Base-by-base conservation (phyloP, 1,140 invertebrate genomes). In the Archivesica marissinica region DNA sequence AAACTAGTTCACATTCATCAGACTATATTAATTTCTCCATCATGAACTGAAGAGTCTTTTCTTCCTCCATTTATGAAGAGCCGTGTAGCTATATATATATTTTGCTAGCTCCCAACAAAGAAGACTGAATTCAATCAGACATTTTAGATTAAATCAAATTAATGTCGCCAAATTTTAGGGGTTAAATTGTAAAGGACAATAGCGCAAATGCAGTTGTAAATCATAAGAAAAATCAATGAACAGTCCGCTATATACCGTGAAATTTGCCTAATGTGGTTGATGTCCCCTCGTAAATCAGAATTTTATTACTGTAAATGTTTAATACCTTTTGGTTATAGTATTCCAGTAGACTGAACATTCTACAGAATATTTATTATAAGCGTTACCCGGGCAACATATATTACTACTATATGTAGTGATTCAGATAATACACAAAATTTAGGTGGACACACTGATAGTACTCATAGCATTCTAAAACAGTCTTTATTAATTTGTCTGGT, bases 281-380 rank as follows among this genome's bases (percentile, higher is more conserved):
- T 25, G 68, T 72, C 3, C 2, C 9, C 15, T 50, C 15, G 30
- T 44, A 72, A 72, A 72, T 72, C 20, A 72, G 15, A 13, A 47
- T 72, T 72, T 72, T 72, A 72, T 47, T 23, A 30, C 28, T 13
- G 38, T 35, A 33, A 72, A 50, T 72, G 20, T 64, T 64, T 64
- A 30, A 33, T 38, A 6, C 28, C 9, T 2, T 68, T 39, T 13
- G 13, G n/a, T 50, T 13, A 50, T 13, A 50, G 13, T 13, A 50
- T 50, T n/a, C 47, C 47, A 50, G n/a, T 50, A 13, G 47, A 50
- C 13, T 13, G 47, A n/a, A 13, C 47, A 13, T 13, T 50, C 47
- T 50, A 50, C 47, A 50, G 13, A 50, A 13, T n/a, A 50, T 13
- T 13, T 50, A n/a, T n/a, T n/a, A n/a, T n/a, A n/a, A n/a, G n/a